These are phyloP conservation scores for Parotia lawesii DNA, from an alignment of 2,113 vertebrate genomes.

Conservation along the genomic window DNA sequence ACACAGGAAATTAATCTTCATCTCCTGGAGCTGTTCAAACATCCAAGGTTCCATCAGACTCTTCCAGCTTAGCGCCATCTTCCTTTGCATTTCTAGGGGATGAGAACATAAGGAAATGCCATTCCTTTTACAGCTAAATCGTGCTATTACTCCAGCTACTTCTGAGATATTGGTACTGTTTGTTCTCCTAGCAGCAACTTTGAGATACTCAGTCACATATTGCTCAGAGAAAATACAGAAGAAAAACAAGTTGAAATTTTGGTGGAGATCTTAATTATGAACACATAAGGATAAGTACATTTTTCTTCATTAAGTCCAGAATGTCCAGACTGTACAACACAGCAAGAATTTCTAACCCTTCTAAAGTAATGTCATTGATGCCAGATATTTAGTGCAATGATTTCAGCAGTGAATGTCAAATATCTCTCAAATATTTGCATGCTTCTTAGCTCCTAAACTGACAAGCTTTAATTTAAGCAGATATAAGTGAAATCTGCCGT, in stretches of 20 bases:
- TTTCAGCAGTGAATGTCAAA: slow-evolving; percentile 47
- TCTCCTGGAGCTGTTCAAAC: not conserved
- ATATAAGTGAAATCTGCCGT: slow-evolving; percentile 57
- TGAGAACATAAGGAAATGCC: slow-evolving; percentile 44
- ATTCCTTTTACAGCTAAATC: slow-evolving; percentile 53
- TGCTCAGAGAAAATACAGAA: slow-evolving; percentile 2
- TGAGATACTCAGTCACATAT: slow-evolving; percentile 7
- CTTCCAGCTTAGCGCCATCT: not conserved
- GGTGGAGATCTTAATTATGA: not conserved
- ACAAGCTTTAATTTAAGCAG: slow-evolving; percentile 50
- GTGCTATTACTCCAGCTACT: not conserved
- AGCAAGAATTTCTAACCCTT: slow-evolving; percentile 19
- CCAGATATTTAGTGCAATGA: slow-evolving; percentile 26
- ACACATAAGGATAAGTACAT: not conserved
- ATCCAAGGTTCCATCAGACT: not conserved
- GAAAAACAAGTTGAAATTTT: slow-evolving; percentile 18
- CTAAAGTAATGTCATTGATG: not conserved
- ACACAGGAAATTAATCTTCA: not conserved
- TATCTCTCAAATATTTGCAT: slow-evolving; percentile 52
- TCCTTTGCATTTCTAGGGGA: not conserved
- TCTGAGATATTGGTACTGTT: slow-evolving; percentile 19
- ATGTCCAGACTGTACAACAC: not conserved
- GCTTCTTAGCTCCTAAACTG: slow-evolving; percentile 37
- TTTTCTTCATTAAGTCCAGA: not conserved
- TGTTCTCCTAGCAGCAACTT: slow-evolving; percentile 36